These are phyloP conservation scores for Rhyzopertha dominica DNA, from an alignment of 1,140 invertebrate genomes.

Conservation along the genomic window DNA sequence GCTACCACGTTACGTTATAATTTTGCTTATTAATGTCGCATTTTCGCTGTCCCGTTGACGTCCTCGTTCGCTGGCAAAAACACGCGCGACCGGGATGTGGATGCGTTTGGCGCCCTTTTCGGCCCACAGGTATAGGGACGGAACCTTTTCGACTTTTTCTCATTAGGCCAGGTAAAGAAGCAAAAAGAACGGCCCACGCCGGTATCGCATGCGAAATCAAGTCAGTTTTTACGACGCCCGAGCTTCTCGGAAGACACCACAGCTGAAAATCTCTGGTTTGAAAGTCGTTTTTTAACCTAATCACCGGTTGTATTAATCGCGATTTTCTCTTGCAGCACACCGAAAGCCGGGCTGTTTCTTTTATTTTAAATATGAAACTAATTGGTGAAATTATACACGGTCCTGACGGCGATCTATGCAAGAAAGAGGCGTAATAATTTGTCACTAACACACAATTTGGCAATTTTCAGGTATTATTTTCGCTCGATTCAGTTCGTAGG, in stretches of 20 bases:
- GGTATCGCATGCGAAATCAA: constrained; percentile 31
- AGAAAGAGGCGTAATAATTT: too few relatives aligned
- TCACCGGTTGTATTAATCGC: too few relatives aligned
- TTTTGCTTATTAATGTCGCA: constrained; percentile 3
- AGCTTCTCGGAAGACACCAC: constrained; percentile 13
- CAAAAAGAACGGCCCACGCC: constrained; percentile 19
- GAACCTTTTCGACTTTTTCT: constrained; percentile 23
- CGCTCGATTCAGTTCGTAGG: too few relatives aligned
- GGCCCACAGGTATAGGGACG: constrained; percentile 25
- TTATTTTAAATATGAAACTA: too few relatives aligned
- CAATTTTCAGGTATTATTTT: too few relatives aligned
- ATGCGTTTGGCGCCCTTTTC: constrained; percentile 27
- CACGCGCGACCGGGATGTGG: constrained; percentile 7
- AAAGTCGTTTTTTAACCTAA: too few relatives aligned
- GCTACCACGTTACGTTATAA: constrained; percentile 20
- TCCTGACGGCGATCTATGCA: too few relatives aligned
- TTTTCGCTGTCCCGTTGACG: constrained; percentile 2
- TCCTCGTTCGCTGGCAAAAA: not conserved
- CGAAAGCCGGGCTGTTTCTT: too few relatives aligned
- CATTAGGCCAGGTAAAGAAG: constrained; percentile 32
- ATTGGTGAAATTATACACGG: too few relatives aligned
- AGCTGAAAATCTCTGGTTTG: too few relatives aligned
- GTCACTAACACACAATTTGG: too few relatives aligned
- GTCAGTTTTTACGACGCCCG: constrained; percentile 21
- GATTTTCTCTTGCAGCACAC: too few relatives aligned